A percentile compares a stretch with the other conserved stretches of the same genome.
These are phyloP conservation scores for Nycticebus coucang DNA, from an alignment of 2,113 vertebrate genomes.

Conservation along the genomic window DNA sequence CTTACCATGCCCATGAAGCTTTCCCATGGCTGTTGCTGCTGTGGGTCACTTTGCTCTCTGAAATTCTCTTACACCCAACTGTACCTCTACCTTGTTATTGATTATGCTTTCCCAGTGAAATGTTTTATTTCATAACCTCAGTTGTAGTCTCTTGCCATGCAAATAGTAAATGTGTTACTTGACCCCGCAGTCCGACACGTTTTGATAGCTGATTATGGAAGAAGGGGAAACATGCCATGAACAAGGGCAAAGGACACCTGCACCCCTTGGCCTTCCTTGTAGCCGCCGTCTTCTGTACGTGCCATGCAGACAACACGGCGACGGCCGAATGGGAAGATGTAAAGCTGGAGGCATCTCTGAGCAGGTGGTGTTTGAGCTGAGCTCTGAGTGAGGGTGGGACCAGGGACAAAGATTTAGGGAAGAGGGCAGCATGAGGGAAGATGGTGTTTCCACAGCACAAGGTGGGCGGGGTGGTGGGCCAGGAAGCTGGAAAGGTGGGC, in stretches of 20 bases:
- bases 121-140: neutral
- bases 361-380: neutral
- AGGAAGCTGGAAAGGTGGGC: neutral
- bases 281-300: neutral
- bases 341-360: neutral
- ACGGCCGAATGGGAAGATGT: neutral
- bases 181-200: neutral
- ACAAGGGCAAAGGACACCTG: neutral
- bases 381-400: neutral
- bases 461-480: neutral
- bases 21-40: neutral
- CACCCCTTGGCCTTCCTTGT: neutral
- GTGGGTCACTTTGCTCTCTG: neutral
- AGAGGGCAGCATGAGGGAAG: neutral
- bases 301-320: neutral
- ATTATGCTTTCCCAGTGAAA: neutral
- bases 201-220: neutral
- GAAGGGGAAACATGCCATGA: neutral
- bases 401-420: neutral
- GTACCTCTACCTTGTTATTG: neutral
- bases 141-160: neutral
- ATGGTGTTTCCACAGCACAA: neutral
- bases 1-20: neutral
- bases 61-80: neutral
- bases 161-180: neutral